Conservation (phyloP, 2,797 vertebrate genomes). For the Rousettus madagascariensis region DNA sequence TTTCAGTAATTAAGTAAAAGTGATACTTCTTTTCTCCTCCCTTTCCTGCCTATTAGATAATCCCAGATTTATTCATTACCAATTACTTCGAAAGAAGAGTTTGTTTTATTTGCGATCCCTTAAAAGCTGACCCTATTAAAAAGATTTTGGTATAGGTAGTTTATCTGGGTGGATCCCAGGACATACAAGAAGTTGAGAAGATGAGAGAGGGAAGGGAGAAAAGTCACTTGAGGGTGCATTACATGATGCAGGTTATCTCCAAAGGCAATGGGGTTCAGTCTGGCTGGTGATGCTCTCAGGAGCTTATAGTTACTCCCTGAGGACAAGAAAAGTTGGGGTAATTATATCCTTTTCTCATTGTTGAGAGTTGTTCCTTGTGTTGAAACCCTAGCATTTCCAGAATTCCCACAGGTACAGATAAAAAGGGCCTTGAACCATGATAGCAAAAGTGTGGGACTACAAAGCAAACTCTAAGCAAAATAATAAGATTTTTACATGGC, state of each 20-base stretch:
- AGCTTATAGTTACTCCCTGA: neutral
- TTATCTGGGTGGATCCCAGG: neutral
- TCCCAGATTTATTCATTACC: neutral
- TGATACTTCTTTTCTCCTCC: neutral
- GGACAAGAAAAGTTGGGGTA: neutral
- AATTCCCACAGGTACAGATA: no score
- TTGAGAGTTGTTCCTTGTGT: neutral
- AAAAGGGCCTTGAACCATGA: neutral
- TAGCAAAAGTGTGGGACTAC: neutral
- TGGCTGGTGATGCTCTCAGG: neutral
- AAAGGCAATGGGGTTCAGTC: neutral
- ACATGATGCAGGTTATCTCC: neutral
- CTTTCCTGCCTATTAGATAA: neutral
- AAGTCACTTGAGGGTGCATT: neutral
- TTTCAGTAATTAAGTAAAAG: neutral
- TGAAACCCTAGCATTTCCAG: neutral
- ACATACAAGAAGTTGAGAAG: neutral
- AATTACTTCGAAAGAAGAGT: neutral
- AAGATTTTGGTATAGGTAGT: neutral
- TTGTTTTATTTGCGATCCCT: neutral
- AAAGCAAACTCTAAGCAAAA: neutral
- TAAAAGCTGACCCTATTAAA: neutral
- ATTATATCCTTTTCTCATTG: neutral
- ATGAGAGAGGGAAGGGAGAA: neutral
- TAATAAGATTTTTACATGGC: neutral